Evolutionary conservation across 1,140 invertebrate species (phyloP), one percentile per base, ranked within the genome.

Genomic region (Papilio machaon): DNA sequence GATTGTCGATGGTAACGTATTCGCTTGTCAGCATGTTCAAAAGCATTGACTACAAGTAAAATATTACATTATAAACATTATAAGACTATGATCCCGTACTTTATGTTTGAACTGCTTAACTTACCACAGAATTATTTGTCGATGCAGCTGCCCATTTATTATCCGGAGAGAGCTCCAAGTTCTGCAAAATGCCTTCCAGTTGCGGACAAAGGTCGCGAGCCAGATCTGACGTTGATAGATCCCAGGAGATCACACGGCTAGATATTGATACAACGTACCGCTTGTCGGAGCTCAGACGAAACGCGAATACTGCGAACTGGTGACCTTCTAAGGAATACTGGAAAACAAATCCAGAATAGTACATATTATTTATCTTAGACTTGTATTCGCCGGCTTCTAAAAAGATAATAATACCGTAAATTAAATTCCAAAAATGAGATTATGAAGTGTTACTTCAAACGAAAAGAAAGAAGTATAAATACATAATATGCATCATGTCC

Each of bases 231-330:
- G 98, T 99, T 23, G 98, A 98, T 15, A 99, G 94, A 95, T 99
- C 99, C 97, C 99, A 99, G 17, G 99, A 99, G 81, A 99, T 98
- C 85, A 99, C 98, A 89, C 98, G 97, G 89, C 99, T 99, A 2
- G 99, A 99, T 87, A 99, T 98, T 8, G 99, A 99, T 0, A 99
- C 97, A 67, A 99, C 97, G 93, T 99, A 99, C 73, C 98, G 97
- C 80, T 97, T 97, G 95, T 99, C 98, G 0, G 98, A 97, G 0
- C 98, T 99, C 11, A 99, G 93, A 70, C 97, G 97, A 86, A 99
- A 98, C 13, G 98, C 98, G 94, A 99, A 99, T 0, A 99, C 98
- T 0, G 99, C 99, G 94, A 99, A 99, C 88, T 99, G 98, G 95
- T 99, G 99, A 2, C 98, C 99, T 95, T 99, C 99, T 58, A 99